Percentiles rank a stretch among this genome's conserved stretches.
Evolutionary conservation across 2,797 vertebrate species (phyloP).

Genomic region (Malacoraja senta): DNA sequence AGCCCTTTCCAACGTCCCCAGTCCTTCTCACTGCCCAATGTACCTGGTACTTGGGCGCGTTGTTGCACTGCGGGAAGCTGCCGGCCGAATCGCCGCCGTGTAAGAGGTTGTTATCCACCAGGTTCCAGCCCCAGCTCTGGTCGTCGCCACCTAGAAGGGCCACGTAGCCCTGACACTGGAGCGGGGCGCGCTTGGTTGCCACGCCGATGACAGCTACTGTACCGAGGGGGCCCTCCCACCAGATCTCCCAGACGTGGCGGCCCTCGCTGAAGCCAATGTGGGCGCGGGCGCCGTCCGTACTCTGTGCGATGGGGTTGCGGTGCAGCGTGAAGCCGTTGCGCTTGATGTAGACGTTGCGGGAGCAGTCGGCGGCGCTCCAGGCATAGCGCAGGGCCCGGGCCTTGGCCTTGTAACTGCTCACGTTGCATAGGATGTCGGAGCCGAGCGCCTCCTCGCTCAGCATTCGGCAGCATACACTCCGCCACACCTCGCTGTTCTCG

Average conservation of each 20-base stretch:
- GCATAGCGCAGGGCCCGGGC: slow-evolving; percentile 86
- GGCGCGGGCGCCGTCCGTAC: slow-evolving; percentile 90
- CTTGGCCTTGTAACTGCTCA: slow-evolving; percentile 22
- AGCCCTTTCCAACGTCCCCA: too few species aligned
- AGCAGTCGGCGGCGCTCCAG: slow-evolving; percentile 95
- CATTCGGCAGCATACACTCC: slow-evolving; percentile 73
- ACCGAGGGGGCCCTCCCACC: slow-evolving; percentile 97
- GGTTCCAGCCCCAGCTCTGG: slow-evolving; percentile 99
- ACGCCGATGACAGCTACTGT: slow-evolving; percentile 96
- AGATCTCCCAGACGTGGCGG: slow-evolving; percentile 96
- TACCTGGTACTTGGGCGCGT: slow-evolving; percentile 97
- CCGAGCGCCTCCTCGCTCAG: slow-evolving; percentile 85
- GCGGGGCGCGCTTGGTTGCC: slow-evolving; percentile 85
- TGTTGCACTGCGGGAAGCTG: slow-evolving; percentile 97
- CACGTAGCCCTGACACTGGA: slow-evolving; percentile 99
- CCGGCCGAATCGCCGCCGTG: slow-evolving; percentile 98
- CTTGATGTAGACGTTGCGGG: slow-evolving; percentile 96
- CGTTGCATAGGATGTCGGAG: slow-evolving; percentile 78
- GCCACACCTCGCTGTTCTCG: slow-evolving; percentile 98
- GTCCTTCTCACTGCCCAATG: slow-evolving; percentile 39
- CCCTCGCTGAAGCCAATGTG: slow-evolving; percentile 96
- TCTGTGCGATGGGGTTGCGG: slow-evolving; percentile 96
- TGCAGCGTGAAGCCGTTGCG: slow-evolving; percentile 97
- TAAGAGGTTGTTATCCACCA: slow-evolving; percentile 96
- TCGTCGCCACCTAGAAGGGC: slow-evolving; percentile 92